Evolutionary conservation across 2,113 vertebrate genomes (phyloP).

Genomic region (Kryptolebias marmoratus): DNA sequence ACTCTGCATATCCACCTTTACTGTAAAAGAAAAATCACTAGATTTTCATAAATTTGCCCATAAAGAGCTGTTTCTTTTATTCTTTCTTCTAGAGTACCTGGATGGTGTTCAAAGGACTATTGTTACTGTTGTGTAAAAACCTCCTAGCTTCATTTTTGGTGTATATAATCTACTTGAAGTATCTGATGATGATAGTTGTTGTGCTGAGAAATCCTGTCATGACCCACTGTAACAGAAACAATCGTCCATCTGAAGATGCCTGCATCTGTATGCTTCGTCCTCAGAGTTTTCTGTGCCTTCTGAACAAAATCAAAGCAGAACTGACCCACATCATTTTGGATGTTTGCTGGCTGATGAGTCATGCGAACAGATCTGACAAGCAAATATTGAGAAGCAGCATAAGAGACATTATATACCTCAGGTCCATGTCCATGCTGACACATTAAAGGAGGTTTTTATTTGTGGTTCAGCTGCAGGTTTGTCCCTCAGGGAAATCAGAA

Average conservation of each 20-base stretch:
- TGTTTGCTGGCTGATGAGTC: constrained; percentile 19
- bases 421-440: constrained; percentile 66
- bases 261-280: constrained; percentile 18
- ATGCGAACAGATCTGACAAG: constrained; percentile 17
- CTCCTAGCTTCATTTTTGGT: constrained; percentile 57
- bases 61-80: constrained; percentile 3
- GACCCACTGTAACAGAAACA: constrained; percentile 58
- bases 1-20: background rate
- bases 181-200: constrained; percentile 50
- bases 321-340: constrained; percentile 14
- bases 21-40: background rate
- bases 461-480: constrained; percentile 67
- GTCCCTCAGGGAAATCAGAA: constrained; percentile 79
- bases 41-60: background rate
- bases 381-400: constrained; percentile 43
- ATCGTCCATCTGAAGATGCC: constrained; percentile 25
- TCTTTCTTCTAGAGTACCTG: constrained; percentile 49
- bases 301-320: constrained; percentile 14
- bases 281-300: constrained; percentile 7
- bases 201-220: constrained; percentile 55
- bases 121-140: constrained; percentile 58
- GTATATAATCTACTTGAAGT: constrained; percentile 73
- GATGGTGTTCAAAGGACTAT: constrained; percentile 47
- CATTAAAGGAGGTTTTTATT: constrained; percentile 61
- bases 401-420: constrained; percentile 75